phyloP scores from a whole-genome alignment of 1,140 invertebrate genomes.

The Thaumatotibia leucotreta region DNA sequence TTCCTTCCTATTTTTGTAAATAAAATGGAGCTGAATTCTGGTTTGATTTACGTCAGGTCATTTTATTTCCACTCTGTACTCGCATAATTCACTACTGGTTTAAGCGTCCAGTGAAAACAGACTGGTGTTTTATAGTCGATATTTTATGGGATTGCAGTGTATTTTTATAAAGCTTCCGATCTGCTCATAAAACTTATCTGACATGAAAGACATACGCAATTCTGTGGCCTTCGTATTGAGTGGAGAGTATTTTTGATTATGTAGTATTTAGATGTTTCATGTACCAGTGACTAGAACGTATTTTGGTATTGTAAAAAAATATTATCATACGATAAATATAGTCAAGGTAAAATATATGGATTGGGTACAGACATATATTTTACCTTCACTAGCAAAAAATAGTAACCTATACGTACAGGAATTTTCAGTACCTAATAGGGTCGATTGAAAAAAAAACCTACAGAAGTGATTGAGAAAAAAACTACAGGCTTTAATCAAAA shows the following conservation, averaged over 20 bases:
- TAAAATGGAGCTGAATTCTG: neutral
- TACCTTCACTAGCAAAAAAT: no score
- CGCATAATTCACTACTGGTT: neutral
- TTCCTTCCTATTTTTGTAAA: neutral
- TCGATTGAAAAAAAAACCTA: no score
- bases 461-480: no score
- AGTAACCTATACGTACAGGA: no score
- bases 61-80: conserved; percentile 1
- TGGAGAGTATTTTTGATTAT: neutral
- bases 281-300: no score
- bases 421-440: no score
- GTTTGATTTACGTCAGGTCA: neutral
- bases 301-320: no score
- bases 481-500: no score
- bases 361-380: no score
- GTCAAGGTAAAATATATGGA: no score
- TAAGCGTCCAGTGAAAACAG: conserved; percentile 13
- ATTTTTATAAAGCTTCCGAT: conserved; percentile 63
- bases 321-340: no score
- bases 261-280: no score
- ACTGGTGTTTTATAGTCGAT: conserved; percentile 29
- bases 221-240: conserved; percentile 37
- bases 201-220: conserved; percentile 47
- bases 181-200: conserved; percentile 43
- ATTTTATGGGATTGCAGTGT: conserved; percentile 39